Conservation (phyloP, 2,113 vertebrate genomes). For the Sorex fumeus region DNA sequence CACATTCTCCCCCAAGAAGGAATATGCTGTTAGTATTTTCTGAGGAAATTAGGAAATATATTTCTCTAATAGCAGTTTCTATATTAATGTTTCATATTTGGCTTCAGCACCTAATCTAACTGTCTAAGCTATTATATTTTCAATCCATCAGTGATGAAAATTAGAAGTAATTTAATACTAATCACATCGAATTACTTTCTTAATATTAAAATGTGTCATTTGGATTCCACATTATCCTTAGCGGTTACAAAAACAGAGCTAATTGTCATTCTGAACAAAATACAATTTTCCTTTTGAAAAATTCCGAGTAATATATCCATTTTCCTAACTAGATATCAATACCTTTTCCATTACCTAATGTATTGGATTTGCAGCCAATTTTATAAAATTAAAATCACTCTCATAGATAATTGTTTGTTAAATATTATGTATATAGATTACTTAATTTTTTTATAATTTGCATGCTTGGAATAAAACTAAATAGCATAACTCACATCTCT, state of each 20-base stretch:
- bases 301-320: not conserved
- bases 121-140: constrained; percentile 38
- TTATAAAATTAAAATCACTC: not conserved
- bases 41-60: not conserved
- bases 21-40: not conserved
- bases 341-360: not conserved
- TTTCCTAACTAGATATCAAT: not conserved
- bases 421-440: not conserved
- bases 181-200: constrained; percentile 55
- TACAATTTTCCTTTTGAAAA: constrained; percentile 35
- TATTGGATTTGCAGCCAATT: not conserved
- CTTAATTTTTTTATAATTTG: constrained; percentile 52
- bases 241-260: constrained; percentile 26
- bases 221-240: constrained; percentile 51
- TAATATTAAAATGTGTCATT: constrained; percentile 41
- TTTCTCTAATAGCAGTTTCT: not conserved
- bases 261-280: constrained; percentile 48
- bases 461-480: not conserved
- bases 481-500: constrained; percentile 39
- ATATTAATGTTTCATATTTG: not conserved
- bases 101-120: constrained; percentile 8
- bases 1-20: too few species aligned
- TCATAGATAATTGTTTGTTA: not conserved
- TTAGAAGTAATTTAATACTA: constrained; percentile 50
- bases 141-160: not conserved